Evolutionary conservation across 2,797 vertebrate species (phyloP).

Genomic region (Coluber constrictor): DNA sequence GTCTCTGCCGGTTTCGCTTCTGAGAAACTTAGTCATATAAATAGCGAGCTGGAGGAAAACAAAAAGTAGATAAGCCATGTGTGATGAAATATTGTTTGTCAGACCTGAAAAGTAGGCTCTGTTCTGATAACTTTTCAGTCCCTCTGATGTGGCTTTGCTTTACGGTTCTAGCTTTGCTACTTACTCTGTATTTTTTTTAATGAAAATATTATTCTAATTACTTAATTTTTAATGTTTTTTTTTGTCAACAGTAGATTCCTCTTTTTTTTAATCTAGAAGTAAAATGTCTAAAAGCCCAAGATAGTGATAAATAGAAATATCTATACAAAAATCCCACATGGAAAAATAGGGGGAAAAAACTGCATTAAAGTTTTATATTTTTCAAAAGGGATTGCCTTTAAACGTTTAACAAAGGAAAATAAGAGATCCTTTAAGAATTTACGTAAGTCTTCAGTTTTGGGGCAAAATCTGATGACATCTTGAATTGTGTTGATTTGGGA

Average conservation of each 20-base stretch:
- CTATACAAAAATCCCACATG: not conserved
- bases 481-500: not conserved
- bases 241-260: not conserved
- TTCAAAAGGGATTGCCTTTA: not conserved
- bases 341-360: not conserved
- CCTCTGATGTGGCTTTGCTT: not conserved
- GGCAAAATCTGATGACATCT: not conserved
- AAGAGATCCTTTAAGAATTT: not conserved
- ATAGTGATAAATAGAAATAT: not conserved
- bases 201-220: not conserved
- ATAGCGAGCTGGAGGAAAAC: not conserved
- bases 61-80: not conserved
- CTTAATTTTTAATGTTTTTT: not conserved
- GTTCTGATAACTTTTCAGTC: not conserved
- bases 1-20: not conserved
- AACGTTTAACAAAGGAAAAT: not conserved
- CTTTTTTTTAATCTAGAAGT: not conserved
- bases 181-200: slow-evolving; percentile 4
- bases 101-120: not conserved
- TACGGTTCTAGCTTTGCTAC: too few relatives aligned
- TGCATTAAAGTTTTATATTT: not conserved
- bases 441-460: not conserved
- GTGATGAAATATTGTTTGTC: not conserved
- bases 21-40: not conserved
- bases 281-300: not conserved